phyloP scores from a whole-genome alignment of 2,113 vertebrate genomes.

The Panthera uncia region DNA sequence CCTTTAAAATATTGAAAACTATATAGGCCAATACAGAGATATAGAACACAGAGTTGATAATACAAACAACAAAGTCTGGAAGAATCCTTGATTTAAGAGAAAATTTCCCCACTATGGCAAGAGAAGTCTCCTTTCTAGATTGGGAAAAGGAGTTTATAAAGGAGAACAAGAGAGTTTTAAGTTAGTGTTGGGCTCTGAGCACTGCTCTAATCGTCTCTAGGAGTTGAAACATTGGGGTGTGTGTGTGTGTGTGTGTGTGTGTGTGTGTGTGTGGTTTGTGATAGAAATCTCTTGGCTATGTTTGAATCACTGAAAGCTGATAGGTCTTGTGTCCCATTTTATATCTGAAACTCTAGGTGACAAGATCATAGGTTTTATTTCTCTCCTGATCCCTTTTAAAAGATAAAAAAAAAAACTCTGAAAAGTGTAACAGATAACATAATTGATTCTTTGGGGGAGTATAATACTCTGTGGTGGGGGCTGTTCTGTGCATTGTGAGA shows the following conservation, averaged over 20 bases:
- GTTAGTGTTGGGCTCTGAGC: background rate
- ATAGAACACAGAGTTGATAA: background rate
- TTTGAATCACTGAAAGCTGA: background rate
- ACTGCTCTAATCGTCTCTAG: background rate
- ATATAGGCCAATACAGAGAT: background rate
- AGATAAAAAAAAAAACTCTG: background rate
- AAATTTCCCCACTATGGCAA: background rate
- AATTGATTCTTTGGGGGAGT: background rate
- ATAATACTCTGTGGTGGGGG: background rate
- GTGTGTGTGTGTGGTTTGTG: background rate
- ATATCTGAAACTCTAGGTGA: background rate
- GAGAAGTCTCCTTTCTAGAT: background rate
- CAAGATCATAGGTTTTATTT: background rate
- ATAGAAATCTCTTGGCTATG: background rate
- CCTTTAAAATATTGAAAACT: slow-evolving; percentile 25
- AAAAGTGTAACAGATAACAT: background rate
- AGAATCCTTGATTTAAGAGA: background rate
- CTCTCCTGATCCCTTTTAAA: background rate
- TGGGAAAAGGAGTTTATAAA: background rate
- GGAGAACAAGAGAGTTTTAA: background rate
- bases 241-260: background rate
- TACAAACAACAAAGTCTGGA: background rate
- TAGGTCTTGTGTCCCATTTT: background rate
- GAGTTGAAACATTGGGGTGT: background rate
- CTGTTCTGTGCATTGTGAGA: background rate